Conservation (phyloP, 2,888 invertebrate species). For the Dasypogon diadema region DNA sequence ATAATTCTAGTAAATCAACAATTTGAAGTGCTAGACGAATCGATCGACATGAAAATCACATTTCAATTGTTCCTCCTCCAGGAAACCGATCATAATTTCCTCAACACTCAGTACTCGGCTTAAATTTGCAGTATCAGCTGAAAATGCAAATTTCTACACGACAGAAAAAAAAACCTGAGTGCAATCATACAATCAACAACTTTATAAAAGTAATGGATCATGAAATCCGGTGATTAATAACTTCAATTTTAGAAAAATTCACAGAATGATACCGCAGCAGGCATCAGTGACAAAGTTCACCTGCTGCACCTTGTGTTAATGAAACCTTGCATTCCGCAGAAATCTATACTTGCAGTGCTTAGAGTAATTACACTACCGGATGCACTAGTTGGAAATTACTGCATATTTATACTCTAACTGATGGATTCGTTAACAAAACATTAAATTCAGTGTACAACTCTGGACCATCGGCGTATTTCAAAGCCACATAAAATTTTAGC, state of each 20-base stretch:
- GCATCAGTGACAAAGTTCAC: not conserved
- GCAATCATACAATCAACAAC: no score
- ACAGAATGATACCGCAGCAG: not conserved
- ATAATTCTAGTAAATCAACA: no score
- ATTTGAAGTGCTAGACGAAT: no score
- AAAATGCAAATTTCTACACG: no score
- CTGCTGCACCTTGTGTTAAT: conserved; percentile 26
- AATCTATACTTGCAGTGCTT: conserved; percentile 11
- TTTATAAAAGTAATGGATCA: not conserved
- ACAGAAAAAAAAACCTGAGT: no score
- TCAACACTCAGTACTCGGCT: no score
- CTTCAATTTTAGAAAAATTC: conserved; percentile 17
- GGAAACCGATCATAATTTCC: no score
- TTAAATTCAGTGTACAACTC: not conserved
- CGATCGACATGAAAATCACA: no score
- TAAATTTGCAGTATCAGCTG: no score
- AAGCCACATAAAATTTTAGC: not conserved
- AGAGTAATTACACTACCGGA: conserved; percentile 15
- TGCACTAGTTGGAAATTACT: not conserved
- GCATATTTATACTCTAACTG: not conserved
- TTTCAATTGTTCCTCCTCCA: no score
- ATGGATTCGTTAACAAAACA: conserved; percentile 10
- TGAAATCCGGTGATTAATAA: not conserved
- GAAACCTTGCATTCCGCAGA: conserved; percentile 6
- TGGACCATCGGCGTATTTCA: no score